These are phyloP conservation scores for Calidris pygmaea DNA, from an alignment of 2,113 vertebrate genomes.

Conservation along the genomic window DNA sequence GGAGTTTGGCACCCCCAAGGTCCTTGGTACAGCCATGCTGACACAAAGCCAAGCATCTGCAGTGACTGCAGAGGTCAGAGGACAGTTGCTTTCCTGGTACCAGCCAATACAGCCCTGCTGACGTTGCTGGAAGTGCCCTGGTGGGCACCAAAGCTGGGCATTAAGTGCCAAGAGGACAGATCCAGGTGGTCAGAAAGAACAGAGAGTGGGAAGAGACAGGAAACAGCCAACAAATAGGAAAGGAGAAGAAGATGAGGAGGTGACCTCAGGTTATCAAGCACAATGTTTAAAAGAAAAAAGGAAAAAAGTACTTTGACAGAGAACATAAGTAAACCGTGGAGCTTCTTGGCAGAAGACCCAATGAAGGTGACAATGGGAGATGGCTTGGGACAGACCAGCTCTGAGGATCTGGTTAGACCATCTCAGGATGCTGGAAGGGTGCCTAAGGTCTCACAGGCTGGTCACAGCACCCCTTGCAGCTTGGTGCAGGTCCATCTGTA, in stretches of 20 bases:
- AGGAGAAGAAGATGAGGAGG: not conserved
- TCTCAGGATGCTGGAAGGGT: not conserved
- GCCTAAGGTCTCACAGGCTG: not conserved
- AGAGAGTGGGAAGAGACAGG: not conserved
- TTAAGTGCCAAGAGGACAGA: not conserved
- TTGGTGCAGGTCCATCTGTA: not conserved
- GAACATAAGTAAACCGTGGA: not conserved
- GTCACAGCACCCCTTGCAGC: not conserved
- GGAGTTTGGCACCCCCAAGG: not conserved
- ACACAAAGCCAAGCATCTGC: not conserved
- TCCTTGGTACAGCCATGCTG: not conserved
- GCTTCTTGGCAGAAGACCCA: not conserved
- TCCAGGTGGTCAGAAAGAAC: not conserved
- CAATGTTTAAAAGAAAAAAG: not conserved
- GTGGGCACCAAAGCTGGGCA: rapidly evolving
- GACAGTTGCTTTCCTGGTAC: not conserved
- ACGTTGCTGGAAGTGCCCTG: not conserved
- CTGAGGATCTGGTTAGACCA: not conserved
- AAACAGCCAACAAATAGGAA: not conserved
- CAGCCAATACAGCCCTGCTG: not conserved
- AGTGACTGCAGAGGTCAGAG: not conserved
- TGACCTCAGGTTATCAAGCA: not conserved
- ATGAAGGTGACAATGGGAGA: not conserved
- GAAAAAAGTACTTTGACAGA: not conserved
- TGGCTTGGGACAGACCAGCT: not conserved